Conservation (phyloP, 1,140 invertebrate species). For the Microvelia longipes region DNA sequence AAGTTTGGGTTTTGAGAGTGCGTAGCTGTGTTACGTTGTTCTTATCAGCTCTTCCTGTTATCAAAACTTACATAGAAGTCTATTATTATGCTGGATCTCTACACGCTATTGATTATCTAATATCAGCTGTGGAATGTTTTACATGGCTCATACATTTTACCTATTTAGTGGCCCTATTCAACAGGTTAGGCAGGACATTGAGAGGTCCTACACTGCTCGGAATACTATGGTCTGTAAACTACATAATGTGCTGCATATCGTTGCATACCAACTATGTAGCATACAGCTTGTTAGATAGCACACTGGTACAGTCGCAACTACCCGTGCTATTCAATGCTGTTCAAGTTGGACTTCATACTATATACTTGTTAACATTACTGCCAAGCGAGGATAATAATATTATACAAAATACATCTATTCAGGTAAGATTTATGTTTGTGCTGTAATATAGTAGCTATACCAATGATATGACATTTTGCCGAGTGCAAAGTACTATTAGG, state of each 20-base stretch:
- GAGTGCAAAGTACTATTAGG: too few species aligned
- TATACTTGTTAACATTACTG: slow-evolving; percentile 22
- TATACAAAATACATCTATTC: slow-evolving; percentile 6
- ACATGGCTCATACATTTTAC: slow-evolving; percentile 64
- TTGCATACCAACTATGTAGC: slow-evolving; percentile 16
- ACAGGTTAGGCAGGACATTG: slow-evolving; percentile 31
- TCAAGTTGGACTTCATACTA: slow-evolving; percentile 28
- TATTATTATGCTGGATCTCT: slow-evolving; percentile 8
- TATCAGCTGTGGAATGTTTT: slow-evolving; percentile 36
- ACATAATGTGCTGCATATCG: slow-evolving; percentile 42
- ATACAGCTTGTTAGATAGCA: slow-evolving; percentile 30
- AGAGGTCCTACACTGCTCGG: slow-evolving; percentile 52
- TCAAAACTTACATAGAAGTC: slow-evolving; percentile 13
- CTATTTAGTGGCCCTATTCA: slow-evolving; percentile 49
- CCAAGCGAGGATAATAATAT: slow-evolving; percentile 6
- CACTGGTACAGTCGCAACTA: slow-evolving; percentile 20
- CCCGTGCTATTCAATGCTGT: slow-evolving; percentile 34
- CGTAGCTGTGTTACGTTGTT: slow-evolving; percentile 43
- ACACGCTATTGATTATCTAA: slow-evolving; percentile 14
- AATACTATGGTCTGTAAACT: slow-evolving; percentile 44
- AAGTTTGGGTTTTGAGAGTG: slow-evolving; percentile 41
- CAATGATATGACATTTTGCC: too few species aligned
- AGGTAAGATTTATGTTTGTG: slow-evolving; percentile 8
- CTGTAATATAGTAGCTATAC: too few species aligned
- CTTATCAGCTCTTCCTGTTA: slow-evolving; percentile 34